These are phyloP conservation scores for Premnoplex brunnescens DNA, from an alignment of 2,797 vertebrate species.

Conservation along the genomic window DNA sequence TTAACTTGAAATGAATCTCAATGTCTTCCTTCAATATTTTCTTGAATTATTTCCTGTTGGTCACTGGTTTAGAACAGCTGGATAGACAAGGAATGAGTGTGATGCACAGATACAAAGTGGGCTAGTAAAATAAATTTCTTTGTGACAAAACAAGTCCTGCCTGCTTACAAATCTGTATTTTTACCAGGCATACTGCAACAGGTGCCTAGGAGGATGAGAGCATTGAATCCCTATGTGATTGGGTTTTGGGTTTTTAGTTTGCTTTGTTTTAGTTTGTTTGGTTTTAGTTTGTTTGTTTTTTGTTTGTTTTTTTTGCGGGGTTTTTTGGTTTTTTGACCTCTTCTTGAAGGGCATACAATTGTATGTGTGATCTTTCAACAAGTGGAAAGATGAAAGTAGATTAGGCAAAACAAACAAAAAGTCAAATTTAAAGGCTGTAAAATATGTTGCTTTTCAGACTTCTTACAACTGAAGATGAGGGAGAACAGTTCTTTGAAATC, in stretches of 20 bases:
- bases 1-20: neutral
- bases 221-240: neutral
- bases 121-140: neutral
- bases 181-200: neutral
- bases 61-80: neutral
- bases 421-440: neutral
- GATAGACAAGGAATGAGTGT: neutral
- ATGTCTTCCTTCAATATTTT: neutral
- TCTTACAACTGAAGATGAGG: neutral
- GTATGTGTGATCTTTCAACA: neutral
- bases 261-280: too few relatives aligned
- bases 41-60: neutral
- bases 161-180: neutral
- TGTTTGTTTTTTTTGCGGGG: too few relatives aligned
- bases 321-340: fast-evolving
- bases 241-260: too few relatives aligned
- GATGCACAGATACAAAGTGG: neutral
- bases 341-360: neutral
- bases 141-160: neutral
- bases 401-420: neutral
- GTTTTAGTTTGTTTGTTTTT: too few relatives aligned
- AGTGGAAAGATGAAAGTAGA: neutral
- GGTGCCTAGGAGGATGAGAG: neutral
- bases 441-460: neutral
- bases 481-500: neutral